Evolutionary conservation across 2,797 vertebrate genomes (phyloP), one percentile per base, ranked within the genome.

Genomic region (Syngnathus acus): DNA sequence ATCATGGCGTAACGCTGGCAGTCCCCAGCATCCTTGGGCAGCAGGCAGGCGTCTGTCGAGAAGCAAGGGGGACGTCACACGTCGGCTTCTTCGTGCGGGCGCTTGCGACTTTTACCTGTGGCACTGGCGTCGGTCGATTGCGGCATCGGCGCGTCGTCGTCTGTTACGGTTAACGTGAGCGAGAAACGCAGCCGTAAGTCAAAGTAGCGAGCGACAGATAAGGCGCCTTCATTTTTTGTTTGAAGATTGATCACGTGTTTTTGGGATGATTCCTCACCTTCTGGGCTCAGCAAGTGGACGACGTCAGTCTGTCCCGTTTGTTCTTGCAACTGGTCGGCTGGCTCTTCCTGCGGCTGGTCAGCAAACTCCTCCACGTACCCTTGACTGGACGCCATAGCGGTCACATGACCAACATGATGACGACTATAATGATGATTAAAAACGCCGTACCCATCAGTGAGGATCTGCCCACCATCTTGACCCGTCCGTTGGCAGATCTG

Each of bases 401-500:
- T 51, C 50, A 65, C 19, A 39, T 11, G 37, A 51, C 23, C 19
- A 14, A 50, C 17, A 6, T n/a, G 5, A 64, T 37, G 43, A 38
- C 11, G 17, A 51, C 14, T 26, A 38, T 9, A 14, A 13, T 26
- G 38, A 32, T 53, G 50, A 40, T 23, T 11, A 14, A 37, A 3
- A 6, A 1, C 4, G 43, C 62, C 1, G 76, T 73, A 86, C 81
- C 69, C 13, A 2, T 0, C 2, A 0, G 39, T 1, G 9, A 66
- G 19, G 3, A 5, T 10, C 6, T 69, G 65, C 50, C 53, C 66
- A 54, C 6, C 58, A 0, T 40, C 10, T 39, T 66, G 72, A 16
- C 16, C 39, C 0, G 5, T 19, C 69, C 87, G 77, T 14, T 67
- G 72, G 79, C 94, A 96, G 6, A 84, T 79, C 62, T 62, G 64